Percentiles rank a stretch among this genome's conserved stretches.
phyloP scores from a whole-genome alignment of 2,888 invertebrate species.

The Stratiomys singularior region DNA sequence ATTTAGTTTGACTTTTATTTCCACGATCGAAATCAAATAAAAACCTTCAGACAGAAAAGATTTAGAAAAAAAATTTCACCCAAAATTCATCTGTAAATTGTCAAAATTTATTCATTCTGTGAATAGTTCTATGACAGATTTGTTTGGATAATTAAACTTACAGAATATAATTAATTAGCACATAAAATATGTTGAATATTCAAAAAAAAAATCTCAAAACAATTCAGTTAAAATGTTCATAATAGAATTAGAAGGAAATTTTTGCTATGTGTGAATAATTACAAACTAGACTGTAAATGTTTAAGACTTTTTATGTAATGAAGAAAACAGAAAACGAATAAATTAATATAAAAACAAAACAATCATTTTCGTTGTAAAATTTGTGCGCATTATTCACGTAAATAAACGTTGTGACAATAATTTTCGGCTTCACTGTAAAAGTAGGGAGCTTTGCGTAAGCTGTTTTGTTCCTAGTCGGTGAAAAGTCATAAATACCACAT shows the following conservation, averaged over 20 bases:
- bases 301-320: neutral
- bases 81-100: neutral
- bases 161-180: too few species aligned
- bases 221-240: neutral
- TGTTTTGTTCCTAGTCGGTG: too few species aligned
- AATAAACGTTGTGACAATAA: too few species aligned
- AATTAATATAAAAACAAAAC: neutral
- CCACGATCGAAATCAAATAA: neutral
- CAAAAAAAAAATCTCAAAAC: neutral
- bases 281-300: neutral
- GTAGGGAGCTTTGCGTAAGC: too few species aligned
- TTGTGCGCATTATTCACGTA: too few species aligned
- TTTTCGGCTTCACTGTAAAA: too few species aligned
- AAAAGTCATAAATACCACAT: too few species aligned
- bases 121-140: slow-evolving; percentile 32
- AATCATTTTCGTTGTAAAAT: too few species aligned
- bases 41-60: neutral
- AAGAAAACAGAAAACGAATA: neutral
- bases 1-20: neutral
- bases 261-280: neutral
- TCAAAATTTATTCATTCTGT: slow-evolving; percentile 39
- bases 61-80: neutral
- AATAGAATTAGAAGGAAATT: neutral
- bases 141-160: too few species aligned
- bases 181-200: neutral